Evolutionary conservation across 2,888 invertebrate species (phyloP).

Genomic region (Aporophyla lueneburgensis): DNA sequence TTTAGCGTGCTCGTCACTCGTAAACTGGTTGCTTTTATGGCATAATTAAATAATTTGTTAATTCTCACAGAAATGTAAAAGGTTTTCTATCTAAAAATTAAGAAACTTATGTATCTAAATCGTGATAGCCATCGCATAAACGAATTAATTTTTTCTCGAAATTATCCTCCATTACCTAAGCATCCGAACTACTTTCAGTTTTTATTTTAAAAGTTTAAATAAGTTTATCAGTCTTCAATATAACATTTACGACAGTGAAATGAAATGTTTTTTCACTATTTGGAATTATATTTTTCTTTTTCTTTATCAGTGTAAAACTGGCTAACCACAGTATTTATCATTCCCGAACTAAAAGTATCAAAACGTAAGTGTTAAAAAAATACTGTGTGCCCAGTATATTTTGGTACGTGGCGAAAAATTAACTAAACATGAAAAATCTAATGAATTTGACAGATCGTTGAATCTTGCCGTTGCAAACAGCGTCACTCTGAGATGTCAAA

Average conservation of each 20-base stretch:
- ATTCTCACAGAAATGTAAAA: neutral
- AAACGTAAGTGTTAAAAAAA: conserved; percentile 68
- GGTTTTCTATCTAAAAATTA: neutral
- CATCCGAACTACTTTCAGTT: conserved; percentile 20
- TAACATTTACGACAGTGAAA: conserved; percentile 14
- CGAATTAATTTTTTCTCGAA: neutral
- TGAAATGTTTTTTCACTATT: conserved; percentile 10
- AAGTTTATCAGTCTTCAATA: neutral
- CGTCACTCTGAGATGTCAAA: conserved; percentile 15
- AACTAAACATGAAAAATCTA: neutral
- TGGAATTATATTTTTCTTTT: conserved; percentile 21
- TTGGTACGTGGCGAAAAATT: conserved; percentile 9
- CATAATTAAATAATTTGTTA: neutral
- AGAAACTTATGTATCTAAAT: neutral
- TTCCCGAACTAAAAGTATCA: conserved; percentile 66
- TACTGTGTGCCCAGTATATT: conserved; percentile 52
- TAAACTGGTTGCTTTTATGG: conserved; percentile 4
- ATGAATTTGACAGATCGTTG: conserved; percentile 3
- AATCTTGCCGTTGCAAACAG: neutral
- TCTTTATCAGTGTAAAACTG: conserved; percentile 52
- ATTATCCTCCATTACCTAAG: neutral
- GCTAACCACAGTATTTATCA: conserved; percentile 64
- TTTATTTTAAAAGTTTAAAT: neutral
- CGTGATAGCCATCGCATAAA: neutral
- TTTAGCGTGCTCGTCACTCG: conserved; percentile 18